Evolutionary conservation across 2,888 invertebrate species (phyloP).

Genomic region (Idaea straminata): DNA sequence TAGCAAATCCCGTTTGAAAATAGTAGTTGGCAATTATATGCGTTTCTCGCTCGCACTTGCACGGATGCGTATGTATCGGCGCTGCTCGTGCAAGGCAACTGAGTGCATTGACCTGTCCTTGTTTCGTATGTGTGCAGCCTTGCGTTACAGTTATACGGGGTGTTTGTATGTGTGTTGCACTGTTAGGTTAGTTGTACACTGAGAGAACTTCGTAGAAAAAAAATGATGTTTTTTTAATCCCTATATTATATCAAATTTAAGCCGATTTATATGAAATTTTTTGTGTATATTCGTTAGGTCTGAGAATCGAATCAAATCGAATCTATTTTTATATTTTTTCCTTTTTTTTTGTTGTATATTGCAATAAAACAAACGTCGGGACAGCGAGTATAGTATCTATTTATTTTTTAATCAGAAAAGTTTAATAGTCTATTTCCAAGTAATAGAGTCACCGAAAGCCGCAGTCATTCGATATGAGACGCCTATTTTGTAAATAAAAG

Average conservation of each 20-base stretch:
- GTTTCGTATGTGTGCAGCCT: slow-evolving; percentile 76
- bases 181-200: slow-evolving; percentile 67
- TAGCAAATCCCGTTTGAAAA: slow-evolving; percentile 46
- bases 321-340: too few relatives aligned
- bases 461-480: too few relatives aligned
- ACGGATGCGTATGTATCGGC: slow-evolving; percentile 43
- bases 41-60: slow-evolving; percentile 46
- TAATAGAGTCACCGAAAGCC: too few relatives aligned
- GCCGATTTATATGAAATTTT: too few relatives aligned
- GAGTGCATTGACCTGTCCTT: slow-evolving; percentile 80
- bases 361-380: too few relatives aligned
- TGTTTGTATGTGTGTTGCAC: slow-evolving; percentile 66
- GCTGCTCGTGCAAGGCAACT: slow-evolving; percentile 74
- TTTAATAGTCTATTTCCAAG: too few relatives aligned
- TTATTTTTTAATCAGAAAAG: too few relatives aligned
- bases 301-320: too few relatives aligned
- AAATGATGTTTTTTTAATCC: slow-evolving; percentile 20
- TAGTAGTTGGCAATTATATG: slow-evolving; percentile 45
- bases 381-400: too few relatives aligned
- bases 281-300: too few relatives aligned
- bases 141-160: slow-evolving; percentile 73
- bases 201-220: slow-evolving; percentile 29
- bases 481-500: slow-evolving; percentile 18
- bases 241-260: too few relatives aligned
- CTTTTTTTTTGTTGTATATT: too few relatives aligned